A percentile compares a stretch with the other conserved stretches of the same genome.
These are phyloP conservation scores for Gadus macrocephalus DNA, from an alignment of 2,113 vertebrate species.

Conservation along the genomic window DNA sequence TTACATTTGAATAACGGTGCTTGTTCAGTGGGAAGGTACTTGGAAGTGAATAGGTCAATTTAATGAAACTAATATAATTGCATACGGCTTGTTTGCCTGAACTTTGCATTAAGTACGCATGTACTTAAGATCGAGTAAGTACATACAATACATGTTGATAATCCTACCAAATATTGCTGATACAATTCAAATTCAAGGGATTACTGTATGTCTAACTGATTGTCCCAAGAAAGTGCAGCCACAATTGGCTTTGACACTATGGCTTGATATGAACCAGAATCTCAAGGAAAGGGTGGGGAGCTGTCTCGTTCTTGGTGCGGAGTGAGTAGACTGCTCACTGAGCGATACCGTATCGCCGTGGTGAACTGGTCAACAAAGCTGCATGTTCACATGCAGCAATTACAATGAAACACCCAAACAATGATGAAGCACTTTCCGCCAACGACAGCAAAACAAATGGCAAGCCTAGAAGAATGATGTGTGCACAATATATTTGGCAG, in stretches of 20 bases:
- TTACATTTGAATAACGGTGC: slow-evolving; percentile 41
- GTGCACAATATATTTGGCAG: too few relatives aligned
- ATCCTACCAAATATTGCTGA: too few relatives aligned
- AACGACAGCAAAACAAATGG: too few relatives aligned
- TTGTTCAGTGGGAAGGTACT: slow-evolving; percentile 31
- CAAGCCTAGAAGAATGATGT: too few relatives aligned
- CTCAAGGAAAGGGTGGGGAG: slow-evolving; percentile 23
- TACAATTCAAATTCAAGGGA: too few relatives aligned
- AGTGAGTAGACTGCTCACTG: slow-evolving; percentile 29
- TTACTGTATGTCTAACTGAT: too few relatives aligned
- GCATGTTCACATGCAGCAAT: neutral
- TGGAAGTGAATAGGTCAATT: slow-evolving; percentile 21
- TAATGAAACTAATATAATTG: neutral
- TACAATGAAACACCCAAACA: neutral
- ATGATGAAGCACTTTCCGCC: too few relatives aligned
- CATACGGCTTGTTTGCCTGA: too few relatives aligned
- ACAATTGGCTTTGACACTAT: neutral
- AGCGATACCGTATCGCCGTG: slow-evolving; percentile 16
- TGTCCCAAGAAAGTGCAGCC: too few relatives aligned
- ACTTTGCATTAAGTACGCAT: too few relatives aligned
- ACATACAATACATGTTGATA: neutral
- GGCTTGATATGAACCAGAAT: slow-evolving; percentile 9
- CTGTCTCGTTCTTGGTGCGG: slow-evolving; percentile 13
- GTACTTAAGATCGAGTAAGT: neutral
- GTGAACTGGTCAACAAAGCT: neutral